Evolutionary conservation across 35 echinoderm and acorn worm genomes (phyloP).

Genomic region (Anneissia japonica): DNA sequence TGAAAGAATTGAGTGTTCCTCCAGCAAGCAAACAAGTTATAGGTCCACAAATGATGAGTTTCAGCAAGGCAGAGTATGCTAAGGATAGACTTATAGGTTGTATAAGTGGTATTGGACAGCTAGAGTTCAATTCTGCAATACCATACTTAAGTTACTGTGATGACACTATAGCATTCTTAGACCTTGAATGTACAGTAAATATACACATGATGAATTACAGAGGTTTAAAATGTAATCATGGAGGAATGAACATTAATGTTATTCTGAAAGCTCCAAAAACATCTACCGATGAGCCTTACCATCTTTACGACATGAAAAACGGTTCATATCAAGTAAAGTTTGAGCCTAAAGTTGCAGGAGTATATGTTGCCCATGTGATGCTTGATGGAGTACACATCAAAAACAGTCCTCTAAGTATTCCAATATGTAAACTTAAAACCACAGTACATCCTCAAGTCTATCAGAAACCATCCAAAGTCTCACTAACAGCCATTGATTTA

Average conservation of each 20-base stretch:
- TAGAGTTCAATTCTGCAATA: neutral
- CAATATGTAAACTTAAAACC: neutral
- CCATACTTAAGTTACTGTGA: neutral
- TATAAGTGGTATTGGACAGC: neutral
- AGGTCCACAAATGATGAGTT: neutral
- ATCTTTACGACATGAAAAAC: neutral
- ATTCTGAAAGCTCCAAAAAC: neutral
- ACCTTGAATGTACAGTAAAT: neutral
- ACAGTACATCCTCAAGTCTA: neutral
- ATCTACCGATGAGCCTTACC: neutral
- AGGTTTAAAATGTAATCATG: neutral
- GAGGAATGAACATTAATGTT: neutral
- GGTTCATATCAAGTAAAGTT: neutral
- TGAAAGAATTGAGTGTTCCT: neutral
- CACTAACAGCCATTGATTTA: neutral
- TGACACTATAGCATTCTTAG: neutral
- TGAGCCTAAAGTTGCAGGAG: neutral
- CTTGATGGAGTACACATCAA: neutral
- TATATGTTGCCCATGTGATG: neutral
- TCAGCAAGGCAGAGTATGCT: neutral
- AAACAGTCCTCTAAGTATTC: neutral
- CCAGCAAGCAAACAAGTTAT: neutral
- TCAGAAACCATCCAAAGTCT: neutral
- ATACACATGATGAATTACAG: neutral
- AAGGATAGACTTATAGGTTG: neutral